phyloP scores from a whole-genome alignment of 2,113 vertebrate genomes.

The Oceanodroma tethys region DNA sequence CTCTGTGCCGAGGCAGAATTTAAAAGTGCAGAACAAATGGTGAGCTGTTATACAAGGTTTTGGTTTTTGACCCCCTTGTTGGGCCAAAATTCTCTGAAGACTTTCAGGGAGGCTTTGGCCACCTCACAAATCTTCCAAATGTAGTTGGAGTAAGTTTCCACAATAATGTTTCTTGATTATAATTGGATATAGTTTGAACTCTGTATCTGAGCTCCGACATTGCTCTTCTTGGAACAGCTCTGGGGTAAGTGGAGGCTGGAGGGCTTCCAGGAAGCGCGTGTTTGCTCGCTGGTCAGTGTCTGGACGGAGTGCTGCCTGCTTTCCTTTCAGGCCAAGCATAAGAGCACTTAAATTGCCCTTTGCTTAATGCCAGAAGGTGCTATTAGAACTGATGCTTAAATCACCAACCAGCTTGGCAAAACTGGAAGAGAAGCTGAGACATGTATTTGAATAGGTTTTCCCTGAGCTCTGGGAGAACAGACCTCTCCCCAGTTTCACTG shows the following conservation, averaged over 20 bases:
- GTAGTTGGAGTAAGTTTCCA: not conserved
- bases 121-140: slow-evolving; percentile 36
- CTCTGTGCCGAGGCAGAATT: slow-evolving; percentile 13
- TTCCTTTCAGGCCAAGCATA: not conserved
- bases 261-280: not conserved
- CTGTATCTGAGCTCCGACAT: not conserved
- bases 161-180: not conserved
- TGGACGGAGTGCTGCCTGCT: not conserved
- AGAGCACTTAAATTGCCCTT: not conserved
- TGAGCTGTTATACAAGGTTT: not conserved
- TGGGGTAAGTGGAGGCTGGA: not conserved
- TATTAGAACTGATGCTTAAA: not conserved
- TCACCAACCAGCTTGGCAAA: not conserved
- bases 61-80: not conserved
- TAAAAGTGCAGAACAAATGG: slow-evolving; percentile 34
- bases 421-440: not conserved
- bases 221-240: not conserved
- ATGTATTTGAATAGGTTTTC: not conserved
- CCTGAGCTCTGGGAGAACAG: not conserved
- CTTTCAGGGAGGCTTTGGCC: slow-evolving; percentile 33
- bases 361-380: not conserved
- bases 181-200: not conserved
- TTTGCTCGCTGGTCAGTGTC: not conserved
- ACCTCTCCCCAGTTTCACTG: not conserved
- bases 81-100: slow-evolving; percentile 8